These are phyloP conservation scores for Poeciliopsis prolifica DNA, from an alignment of 2,113 vertebrate genomes.

Conservation along the genomic window DNA sequence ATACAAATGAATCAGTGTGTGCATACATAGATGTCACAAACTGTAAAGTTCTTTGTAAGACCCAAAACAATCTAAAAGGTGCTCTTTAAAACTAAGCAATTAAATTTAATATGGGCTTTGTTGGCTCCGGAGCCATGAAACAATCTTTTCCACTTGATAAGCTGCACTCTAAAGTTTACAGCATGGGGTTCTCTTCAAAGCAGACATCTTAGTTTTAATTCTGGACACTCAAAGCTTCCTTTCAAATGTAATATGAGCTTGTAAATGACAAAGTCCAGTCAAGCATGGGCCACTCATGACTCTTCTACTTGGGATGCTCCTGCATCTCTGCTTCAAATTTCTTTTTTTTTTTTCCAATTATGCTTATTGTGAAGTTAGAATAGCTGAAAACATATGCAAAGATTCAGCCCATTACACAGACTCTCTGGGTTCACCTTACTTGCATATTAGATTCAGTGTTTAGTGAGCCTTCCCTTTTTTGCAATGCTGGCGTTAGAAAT, in stretches of 20 bases:
- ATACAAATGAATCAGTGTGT: background rate
- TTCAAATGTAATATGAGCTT: constrained; percentile 30
- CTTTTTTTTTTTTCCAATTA: constrained; percentile 10
- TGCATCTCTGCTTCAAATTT: constrained; percentile 7
- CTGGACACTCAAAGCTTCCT: background rate
- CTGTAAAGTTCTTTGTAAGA: background rate
- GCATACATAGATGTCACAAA: background rate
- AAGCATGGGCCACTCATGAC: constrained; percentile 30
- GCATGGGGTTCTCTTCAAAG: background rate
- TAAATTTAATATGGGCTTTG: background rate
- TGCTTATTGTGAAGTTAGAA: constrained; percentile 21
- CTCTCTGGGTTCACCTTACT: background rate
- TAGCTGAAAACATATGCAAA: constrained; percentile 27
- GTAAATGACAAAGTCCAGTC: constrained; percentile 33
- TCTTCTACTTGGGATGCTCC: constrained; percentile 36
- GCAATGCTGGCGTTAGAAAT: background rate
- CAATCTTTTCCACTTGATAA: background rate
- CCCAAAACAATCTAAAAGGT: background rate
- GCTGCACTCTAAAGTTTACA: background rate
- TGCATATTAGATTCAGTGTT: constrained; percentile 1
- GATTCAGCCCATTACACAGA: background rate
- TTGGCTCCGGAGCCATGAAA: background rate
- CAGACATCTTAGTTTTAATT: background rate
- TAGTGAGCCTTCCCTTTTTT: background rate
- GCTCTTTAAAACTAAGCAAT: background rate